Evolutionary conservation across 2,888 invertebrate genomes (phyloP), one percentile per base, ranked within the genome.

Genomic region (Netelia virgata): DNA sequence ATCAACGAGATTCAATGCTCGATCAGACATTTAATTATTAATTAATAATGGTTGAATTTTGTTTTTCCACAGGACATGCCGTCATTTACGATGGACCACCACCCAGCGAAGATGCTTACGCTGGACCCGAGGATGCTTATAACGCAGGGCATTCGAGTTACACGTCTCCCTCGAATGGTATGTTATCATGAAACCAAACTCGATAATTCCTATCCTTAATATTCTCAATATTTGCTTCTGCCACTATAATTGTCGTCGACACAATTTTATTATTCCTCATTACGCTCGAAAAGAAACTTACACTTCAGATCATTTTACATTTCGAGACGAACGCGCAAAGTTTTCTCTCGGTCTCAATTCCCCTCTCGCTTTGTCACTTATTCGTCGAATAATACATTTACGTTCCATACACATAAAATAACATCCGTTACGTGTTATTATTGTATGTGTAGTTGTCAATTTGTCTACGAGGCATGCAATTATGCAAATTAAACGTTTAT

Each of bases 21-120:
- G 36, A 47, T 63, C 47, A 9, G 5, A 10, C 5, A 61, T 23
- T 20, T 20, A 28, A 0, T 47, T 70, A 6, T 36, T 36, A 1
- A 36, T 41, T 11, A 5, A 41, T 72, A 41, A 75, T 50, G 10
- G 0, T 5, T 57, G 1, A 11, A 36, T 68, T 82, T 74, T 47
- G 61, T 18, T 14, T 10, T 41, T 3, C 14, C 43, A 0, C 64
- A 90, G 90, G 80, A 59, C 87, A 90, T 55, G 89, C 89, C 78
- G 61, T 73, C 16, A 73, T 78, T 11, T 93, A 92, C 81, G 90
- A 90, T 8, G 91, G 90, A 43, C 90, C 90, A 76, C 90, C 91
- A 1, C 90, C 92, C 0, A 83, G 86, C 28, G 84, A 86, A 36
- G 89, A 90, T n/a, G 91, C 89, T 50, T 91, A 88, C 72, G 73